Base-by-base conservation (phyloP, 2,888 invertebrate species). In the Ephialtes manifestator region DNA sequence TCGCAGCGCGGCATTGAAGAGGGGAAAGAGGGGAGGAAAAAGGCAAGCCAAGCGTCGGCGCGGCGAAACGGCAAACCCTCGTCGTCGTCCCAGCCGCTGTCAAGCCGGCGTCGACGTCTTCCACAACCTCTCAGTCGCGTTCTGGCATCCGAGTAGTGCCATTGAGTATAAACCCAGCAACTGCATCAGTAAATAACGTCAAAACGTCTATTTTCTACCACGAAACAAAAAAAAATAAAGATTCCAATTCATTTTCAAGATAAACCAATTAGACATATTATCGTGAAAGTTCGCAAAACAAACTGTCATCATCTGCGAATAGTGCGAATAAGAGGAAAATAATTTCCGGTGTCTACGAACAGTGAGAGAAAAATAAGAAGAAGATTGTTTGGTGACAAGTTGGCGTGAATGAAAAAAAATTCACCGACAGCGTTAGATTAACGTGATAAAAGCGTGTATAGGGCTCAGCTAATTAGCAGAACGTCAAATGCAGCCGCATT, bases 51-150 rank as follows among this genome's bases (percentile, higher is more conserved):
- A 35, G 39, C 39, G 39, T 8, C 39, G 39, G 39, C 8, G 10
- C 39, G 39, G 39, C 39, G 24, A 2, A 24, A 24, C 24, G 24
- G 24, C 1, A 1, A 72, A 60, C 53, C 65, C 18, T 60, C 85
- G 81, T 83, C 65, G 15, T 60, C 85, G 81, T 83, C 79, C 79
- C 83, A 74, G 81, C 74, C 86, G 84, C 89, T 90, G 90, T 91
- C 91, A 90, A 90, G 87, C 90, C 90, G 89, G 87, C 87, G 89
- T 89, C 87, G 89, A 87, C 88, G 87, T 89, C 87, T 85, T 88
- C 77, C 58, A 60, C 81, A 81, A 81, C 78, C 79, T 86, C 81
- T 48, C 76, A 90, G 90, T 90, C 89, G 90, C 83, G 88, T 87
- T 86, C 83, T 86, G 88, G 87, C 89, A 87, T 86, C 87, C 84